Conservation (phyloP, 2,888 invertebrate genomes). For the Amaurobius ferox region DNA sequence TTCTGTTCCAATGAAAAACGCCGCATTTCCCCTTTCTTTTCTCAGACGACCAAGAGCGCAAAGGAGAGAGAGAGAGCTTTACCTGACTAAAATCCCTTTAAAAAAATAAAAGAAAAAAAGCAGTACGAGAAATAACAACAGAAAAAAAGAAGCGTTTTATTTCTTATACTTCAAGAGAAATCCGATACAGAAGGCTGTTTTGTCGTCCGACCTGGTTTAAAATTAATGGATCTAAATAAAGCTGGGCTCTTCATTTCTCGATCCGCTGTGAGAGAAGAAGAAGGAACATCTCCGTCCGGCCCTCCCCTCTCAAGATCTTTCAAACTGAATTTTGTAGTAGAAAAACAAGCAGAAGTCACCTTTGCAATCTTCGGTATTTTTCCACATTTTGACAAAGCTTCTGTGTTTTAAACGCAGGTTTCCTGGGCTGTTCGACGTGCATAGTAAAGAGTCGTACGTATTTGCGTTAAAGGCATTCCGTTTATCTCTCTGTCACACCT, state of each 20-base stretch:
- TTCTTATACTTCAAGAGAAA: slow-evolving; percentile 16
- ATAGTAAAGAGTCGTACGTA: not conserved
- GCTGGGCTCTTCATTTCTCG: slow-evolving; percentile 68
- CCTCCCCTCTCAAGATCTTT: not conserved
- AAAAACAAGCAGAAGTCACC: slow-evolving; percentile 56
- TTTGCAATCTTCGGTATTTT: slow-evolving; percentile 50
- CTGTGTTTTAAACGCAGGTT: slow-evolving; percentile 27
- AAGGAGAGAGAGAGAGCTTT: not conserved
- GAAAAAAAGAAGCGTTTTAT: not conserved
- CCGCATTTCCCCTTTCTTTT: not conserved
- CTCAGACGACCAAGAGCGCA: not conserved
- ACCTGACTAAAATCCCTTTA: slow-evolving; percentile 4
- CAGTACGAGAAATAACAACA: not conserved
- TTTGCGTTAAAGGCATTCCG: slow-evolving; percentile 18
- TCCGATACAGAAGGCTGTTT: slow-evolving; percentile 66
- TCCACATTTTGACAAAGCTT: slow-evolving; percentile 45
- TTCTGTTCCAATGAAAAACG: slow-evolving; percentile 3
- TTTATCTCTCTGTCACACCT: slow-evolving; percentile 6
- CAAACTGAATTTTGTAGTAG: slow-evolving; percentile 42
- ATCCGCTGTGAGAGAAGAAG: slow-evolving; percentile 28
- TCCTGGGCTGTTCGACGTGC: slow-evolving; percentile 3
- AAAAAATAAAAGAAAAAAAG: not conserved
- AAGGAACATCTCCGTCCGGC: slow-evolving; percentile 1
- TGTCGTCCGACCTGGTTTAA: slow-evolving; percentile 67
- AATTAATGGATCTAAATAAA: slow-evolving; percentile 72